Base-by-base conservation (phyloP, 2,888 invertebrate genomes). In the Macrosoma leucophasiata region DNA sequence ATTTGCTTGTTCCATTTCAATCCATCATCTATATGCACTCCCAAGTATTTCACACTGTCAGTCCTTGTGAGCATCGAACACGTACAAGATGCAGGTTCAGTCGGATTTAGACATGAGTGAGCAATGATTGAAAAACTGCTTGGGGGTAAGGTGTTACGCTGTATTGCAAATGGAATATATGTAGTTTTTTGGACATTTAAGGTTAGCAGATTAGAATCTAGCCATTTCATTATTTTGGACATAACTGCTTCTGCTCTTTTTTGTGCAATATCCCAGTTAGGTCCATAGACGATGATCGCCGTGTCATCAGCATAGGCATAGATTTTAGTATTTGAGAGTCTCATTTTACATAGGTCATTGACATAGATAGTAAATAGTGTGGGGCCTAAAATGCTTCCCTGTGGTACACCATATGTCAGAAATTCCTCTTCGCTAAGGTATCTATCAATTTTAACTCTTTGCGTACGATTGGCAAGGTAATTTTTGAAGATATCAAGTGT, bases 301-400 rank as follows among this genome's bases (percentile, higher is more conserved):
- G 37, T 33, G 13, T 33, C 37, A 12, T 37, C 37, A 6, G 37
- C 37, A 9, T 37, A 37, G 5, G 37, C 20, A 13, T 23, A 33
- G 14, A 33, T 33, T 22, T 33, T 33, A 33, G 33, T 29, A 26
- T 30, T 35, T 29, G 18, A 3, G 11, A 36, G 9, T 13, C 21
- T 23, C 3, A 20, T 9, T 9, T 29, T 30, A 9, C 30, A 35
- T 11, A 31, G 13, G 13, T 31, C 30, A 14, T 29, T 29, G 2
- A 29, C 21, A 14, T 29, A 29, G 11, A 29, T 29, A 7, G 21
- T 6, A 10, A 35, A 39, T 10, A 35, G 22, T 3, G 32, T 39
- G n/a, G 35, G 35, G 1, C 24, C 25, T 4, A 39, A 19, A 7
- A 39, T 25, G 22, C 32, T 39, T 6, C 35, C 39, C 13, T 39